Base-by-base conservation (phyloP, 64 coral and sea anemone species). In the Montipora efflorescens region DNA sequence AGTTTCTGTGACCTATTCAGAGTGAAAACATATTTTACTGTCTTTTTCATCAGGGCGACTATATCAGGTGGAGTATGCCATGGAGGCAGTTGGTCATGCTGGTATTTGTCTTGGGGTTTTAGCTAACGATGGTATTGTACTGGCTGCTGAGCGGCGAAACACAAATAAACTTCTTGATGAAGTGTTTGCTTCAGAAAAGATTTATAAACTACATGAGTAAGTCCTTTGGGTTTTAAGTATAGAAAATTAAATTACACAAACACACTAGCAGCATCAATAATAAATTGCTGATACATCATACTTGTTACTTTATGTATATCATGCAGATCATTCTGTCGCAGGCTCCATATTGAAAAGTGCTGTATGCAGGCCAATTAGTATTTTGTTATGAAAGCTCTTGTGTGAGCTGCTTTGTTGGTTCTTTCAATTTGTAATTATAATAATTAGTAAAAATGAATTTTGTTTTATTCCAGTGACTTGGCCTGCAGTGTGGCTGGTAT, bases 21-120 rank as follows among this genome's bases (percentile, higher is more conserved):
- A 6, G 19, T 23, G 5, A 71, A 71, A 71, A 20, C 4, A 71
- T 7, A 48, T 3, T 67, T 25, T 50, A 11, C 71, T 55, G 51
- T 84, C 10, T 49, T 88, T 79, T 5, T 90, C 5, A 20, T 1
- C 75, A 99, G 97, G 98, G 90, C 92, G 98, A 59, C 77, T 99
- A 13, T 99, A 99, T 49, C 98, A 99, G 70, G 98, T 99, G 79
- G 98, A 99, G 25, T 99, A 99, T 99, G 98, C 98, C 8, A 99
- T 99, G 98, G 95, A 99, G 82, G 98, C 95, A 16, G 94, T 99
- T 87, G 98, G 98, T 66, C 95, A 96, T 67, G 97, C 97, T 28
- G 97, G 97, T 8, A 99, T 92, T 74, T 99, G 97, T 87, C 86
- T 99, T 25, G 98, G 98, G 6, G 96, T 99, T 72, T 87, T 99